Evolutionary conservation across 2,888 invertebrate genomes (phyloP), one percentile per base, ranked within the genome.

Genomic region (Lepidocyrtoides sp.): DNA sequence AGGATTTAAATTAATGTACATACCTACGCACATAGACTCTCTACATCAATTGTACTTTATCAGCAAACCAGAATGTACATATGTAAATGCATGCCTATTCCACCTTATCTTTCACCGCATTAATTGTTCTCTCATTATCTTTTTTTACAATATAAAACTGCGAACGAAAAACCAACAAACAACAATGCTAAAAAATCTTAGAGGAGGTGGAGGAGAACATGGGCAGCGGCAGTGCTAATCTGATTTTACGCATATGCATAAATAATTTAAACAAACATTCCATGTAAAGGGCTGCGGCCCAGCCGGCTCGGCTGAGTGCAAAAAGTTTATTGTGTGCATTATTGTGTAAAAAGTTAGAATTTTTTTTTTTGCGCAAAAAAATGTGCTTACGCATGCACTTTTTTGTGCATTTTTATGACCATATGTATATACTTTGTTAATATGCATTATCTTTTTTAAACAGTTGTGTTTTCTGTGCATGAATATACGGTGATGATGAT

Each of bases 201-300:
- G 32, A 2, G 32, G 23, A 69, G 44, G 36, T n/a, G 82, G 23
- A 44, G 63, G 63, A 63, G 82, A 63, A 83, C 83, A 54, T 72
- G 51, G 32, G 29, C 51, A 69, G n/a, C n/a, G 54, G 12, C 8
- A 17, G 17, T 36, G 14, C 17, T 69, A n/a, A 69, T 44, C 44
- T 29, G 48, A 20, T 84, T 54, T 48, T 17, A 66, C 63, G 29
- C 57, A 57, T 1, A 20, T n/a, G n/a, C n/a, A n/a, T n/a, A 57
- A 57, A 23, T 5, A 23, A 51, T 51, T 51, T 51, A 51, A 51
- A 51, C 4, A 51, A 51, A 44, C 3, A 51, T 51, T n/a, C 3
- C n/a, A 51, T 51, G 51, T 51, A 51, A 51, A 14, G 2, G 10
- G 48, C 2, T 48, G n/a, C 48, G 12, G 12, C 10, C 2, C n/a